Base-by-base conservation (phyloP, 1,140 invertebrate species). In the Diploscapter pachys region DNA sequence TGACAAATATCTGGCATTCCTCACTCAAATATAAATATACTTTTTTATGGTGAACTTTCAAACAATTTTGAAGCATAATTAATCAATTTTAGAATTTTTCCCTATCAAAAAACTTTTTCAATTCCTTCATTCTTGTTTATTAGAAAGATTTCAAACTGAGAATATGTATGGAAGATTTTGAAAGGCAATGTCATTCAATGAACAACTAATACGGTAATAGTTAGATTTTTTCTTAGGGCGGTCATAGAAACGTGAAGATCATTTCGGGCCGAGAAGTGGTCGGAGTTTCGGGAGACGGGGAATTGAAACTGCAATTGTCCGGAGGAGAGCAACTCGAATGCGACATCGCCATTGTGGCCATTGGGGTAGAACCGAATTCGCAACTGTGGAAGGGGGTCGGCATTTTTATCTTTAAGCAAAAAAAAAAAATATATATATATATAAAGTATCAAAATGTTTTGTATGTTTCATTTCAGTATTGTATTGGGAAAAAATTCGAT, bases 281-380 rank as follows among this genome's bases (percentile, higher is more conserved):
- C 63, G 51, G 51, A 31, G 13, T 6, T 8, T 50, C 51, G 13
- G 8, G 8, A 31, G 31, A 31, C 31, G 31, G 1, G 31, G 31
- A 31, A 31, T 31, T 31, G 31, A 31, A 31, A 8, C 8, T 65
- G 31, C 9, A 9, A 13, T 50, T 65, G 6, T 65, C 63, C 31
- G 8, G 8, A 2, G 63, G 63, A 6, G 6, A 13, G 13, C 13
- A 8, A 89, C 92, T 75, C 81, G 89, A 90, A 5, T 94, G 93
- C 89, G 94, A 98, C 88, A 91, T 98, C 83, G 88, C 98, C 52
- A 89, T 98, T 68, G 97, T 93, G 79, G 96, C 96, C 3, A 98
- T 93, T 61, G 96, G 96, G 11, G 95, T 98, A 2, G 86, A 88
- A 55, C 93, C 89, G 8, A 88, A 88, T 80, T 83, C 83, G 6